These are phyloP conservation scores for Schrankia costaestrigalis DNA, from an alignment of 2,888 invertebrate genomes.

Conservation along the genomic window DNA sequence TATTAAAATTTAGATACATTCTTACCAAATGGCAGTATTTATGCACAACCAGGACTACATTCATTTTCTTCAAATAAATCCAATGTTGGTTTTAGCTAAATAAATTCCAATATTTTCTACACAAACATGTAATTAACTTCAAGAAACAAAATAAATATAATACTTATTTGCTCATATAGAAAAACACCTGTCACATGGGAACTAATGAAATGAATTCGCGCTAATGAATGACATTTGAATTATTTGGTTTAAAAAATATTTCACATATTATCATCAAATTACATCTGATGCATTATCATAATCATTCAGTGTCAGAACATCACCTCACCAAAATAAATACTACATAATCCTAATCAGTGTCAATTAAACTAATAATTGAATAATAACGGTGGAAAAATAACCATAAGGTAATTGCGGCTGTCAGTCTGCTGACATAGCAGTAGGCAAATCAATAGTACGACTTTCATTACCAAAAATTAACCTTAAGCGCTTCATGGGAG, in stretches of 20 bases:
- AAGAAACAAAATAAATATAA: no score
- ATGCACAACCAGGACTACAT: slow-evolving; percentile 13
- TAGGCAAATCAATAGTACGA: slow-evolving; percentile 92
- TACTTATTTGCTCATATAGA: no score
- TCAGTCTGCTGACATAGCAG: slow-evolving; percentile 83
- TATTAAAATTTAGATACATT: slow-evolving; percentile 9
- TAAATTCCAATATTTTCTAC: slow-evolving; percentile 7
- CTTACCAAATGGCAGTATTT: slow-evolving; percentile 24
- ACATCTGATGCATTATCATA: slow-evolving; percentile 65
- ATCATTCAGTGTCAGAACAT: slow-evolving; percentile 62
- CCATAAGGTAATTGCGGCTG: slow-evolving; percentile 67
- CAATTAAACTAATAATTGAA: slow-evolving; percentile 78
- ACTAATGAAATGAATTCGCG: slow-evolving; percentile 24
- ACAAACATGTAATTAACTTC: slow-evolving; percentile 15
- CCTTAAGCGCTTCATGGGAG: slow-evolving; percentile 91
- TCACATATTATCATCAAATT: slow-evolving; percentile 64
- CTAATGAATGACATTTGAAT: slow-evolving; percentile 42
- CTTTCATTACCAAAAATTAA: slow-evolving; percentile 94
- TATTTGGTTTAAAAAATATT: slow-evolving; percentile 59
- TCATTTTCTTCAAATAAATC: slow-evolving; percentile 14
- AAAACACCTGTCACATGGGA: no score
- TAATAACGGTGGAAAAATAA: slow-evolving; percentile 76
- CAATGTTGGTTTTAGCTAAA: slow-evolving; percentile 6
- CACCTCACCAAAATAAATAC: slow-evolving; percentile 73
- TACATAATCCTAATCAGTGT: slow-evolving; percentile 76